Base-by-base conservation (phyloP, 1,140 invertebrate genomes). In the Diabrotica virgifera region DNA sequence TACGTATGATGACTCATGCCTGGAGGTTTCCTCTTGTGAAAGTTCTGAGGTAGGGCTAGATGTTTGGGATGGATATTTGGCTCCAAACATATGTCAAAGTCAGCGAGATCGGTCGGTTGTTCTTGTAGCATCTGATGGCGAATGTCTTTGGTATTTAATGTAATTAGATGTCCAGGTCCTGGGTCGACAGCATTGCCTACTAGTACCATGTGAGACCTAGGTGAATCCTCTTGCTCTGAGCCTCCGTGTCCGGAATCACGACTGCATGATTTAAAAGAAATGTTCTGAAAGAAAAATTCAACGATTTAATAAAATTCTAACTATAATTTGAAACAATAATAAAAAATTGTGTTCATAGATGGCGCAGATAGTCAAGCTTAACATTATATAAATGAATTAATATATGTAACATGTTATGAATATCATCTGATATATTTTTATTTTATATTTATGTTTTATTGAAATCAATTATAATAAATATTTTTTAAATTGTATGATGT, bases 211-310 rank as follows among this genome's bases (percentile, higher is more conserved):
- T 85, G 82, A n/a, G 83, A 82, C 59, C 84, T 78, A 5, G 85
- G 85, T 12, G 85, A 87, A 63, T 87, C 85, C 72, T 87, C 86
- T 69, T 86, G 84, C 70, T 87, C 86, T 37, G 85, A 87, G 56
- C 85, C 81, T 68, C 87, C 82, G 78, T 86, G 83, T 67, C 87
- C 82, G 56, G 87, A 84, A 75, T 86, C 83, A 66, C 86, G 81
- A 67, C 85, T 86, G 74, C 85, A 86, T 46, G 85, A 87, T 74
- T 88, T 88, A 86, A 86, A 87, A 83, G 85, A 87, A 84, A 86
- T 87, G 84, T 87, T 88, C 86, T 88, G 85, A 70, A 79, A 80
- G 67, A 74, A 79, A 77, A 73, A 54, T 12, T 46, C 2, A 10
- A n/a, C 40, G n/a, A 10, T 46, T 3, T 10, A 46, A 46, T 46